phyloP scores from a whole-genome alignment of 1,140 invertebrate species.

The Sinonovacula constricta region DNA sequence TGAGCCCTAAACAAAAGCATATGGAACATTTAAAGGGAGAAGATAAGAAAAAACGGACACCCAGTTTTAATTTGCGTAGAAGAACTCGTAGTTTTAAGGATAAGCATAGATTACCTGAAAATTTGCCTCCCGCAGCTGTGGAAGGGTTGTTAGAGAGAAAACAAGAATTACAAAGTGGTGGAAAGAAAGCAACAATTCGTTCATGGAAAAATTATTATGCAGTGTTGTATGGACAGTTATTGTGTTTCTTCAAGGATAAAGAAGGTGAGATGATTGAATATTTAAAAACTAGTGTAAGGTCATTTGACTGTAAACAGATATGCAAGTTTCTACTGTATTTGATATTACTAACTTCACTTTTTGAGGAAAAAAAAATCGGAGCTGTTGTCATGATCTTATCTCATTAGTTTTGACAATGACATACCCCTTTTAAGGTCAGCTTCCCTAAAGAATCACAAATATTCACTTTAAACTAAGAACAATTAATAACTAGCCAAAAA shows the following conservation, averaged over 20 bases:
- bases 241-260: constrained; percentile 99
- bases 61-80: constrained; percentile 93
- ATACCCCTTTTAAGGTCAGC: too few relatives aligned
- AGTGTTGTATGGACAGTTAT: constrained; percentile 95
- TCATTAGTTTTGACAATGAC: too few relatives aligned
- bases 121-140: constrained; percentile 92
- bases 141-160: constrained; percentile 96
- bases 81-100: constrained; percentile 90
- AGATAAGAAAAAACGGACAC: constrained; percentile 85
- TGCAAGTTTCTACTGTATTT: too few relatives aligned
- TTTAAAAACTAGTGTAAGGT: too few relatives aligned
- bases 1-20: constrained; percentile 69
- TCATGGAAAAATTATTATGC: constrained; percentile 98
- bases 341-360: too few relatives aligned
- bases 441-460: too few relatives aligned
- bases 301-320: too few relatives aligned
- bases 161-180: constrained; percentile 94
- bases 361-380: too few relatives aligned
- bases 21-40: constrained; percentile 65
- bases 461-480: too few relatives aligned
- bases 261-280: constrained; percentile 85
- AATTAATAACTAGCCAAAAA: too few relatives aligned
- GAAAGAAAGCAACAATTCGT: constrained; percentile 94
- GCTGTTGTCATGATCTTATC: too few relatives aligned
- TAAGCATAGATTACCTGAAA: constrained; percentile 79